phyloP scores from a whole-genome alignment of 2,888 invertebrate species.

The Noctua comes region DNA sequence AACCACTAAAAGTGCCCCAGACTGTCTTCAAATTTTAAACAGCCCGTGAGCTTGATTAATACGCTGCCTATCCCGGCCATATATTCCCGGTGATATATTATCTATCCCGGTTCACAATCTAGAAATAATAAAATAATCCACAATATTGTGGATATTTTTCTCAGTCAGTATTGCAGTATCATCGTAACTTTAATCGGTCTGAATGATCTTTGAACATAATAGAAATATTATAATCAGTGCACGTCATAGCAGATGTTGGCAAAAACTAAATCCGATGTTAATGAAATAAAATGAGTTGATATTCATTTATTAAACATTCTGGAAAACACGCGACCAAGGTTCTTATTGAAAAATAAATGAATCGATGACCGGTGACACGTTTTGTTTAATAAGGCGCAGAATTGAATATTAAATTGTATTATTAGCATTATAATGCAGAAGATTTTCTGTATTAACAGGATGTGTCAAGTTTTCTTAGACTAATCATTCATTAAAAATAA shows the following conservation, averaged over 20 bases:
- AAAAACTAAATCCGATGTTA: constrained; percentile 3
- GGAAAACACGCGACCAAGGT: constrained; percentile 27
- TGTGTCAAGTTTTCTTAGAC: background rate
- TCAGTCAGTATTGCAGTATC: background rate
- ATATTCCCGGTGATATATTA: background rate
- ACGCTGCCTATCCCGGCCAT: background rate
- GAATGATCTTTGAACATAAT: constrained; percentile 8
- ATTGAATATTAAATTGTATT: background rate
- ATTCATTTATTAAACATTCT: constrained; percentile 26
- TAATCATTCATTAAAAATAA: background rate
- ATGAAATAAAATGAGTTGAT: constrained; percentile 2
- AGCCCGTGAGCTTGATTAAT: background rate
- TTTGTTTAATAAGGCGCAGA: constrained; percentile 1
- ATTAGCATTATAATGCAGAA: background rate
- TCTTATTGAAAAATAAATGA: constrained; percentile 5
- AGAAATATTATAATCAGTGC: background rate
- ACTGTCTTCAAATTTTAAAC: background rate
- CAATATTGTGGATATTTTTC: background rate
- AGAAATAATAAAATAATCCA: background rate
- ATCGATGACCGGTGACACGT: constrained; percentile 5
- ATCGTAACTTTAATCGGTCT: background rate
- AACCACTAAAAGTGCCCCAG: no score
- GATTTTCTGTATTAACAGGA: background rate
- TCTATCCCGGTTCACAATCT: background rate
- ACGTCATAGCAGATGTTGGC: background rate